A percentile compares a stretch with the other conserved stretches of the same genome.
Evolutionary conservation across 1,140 invertebrate species (phyloP).

Genomic region (Pseudobourletiella spinata): DNA sequence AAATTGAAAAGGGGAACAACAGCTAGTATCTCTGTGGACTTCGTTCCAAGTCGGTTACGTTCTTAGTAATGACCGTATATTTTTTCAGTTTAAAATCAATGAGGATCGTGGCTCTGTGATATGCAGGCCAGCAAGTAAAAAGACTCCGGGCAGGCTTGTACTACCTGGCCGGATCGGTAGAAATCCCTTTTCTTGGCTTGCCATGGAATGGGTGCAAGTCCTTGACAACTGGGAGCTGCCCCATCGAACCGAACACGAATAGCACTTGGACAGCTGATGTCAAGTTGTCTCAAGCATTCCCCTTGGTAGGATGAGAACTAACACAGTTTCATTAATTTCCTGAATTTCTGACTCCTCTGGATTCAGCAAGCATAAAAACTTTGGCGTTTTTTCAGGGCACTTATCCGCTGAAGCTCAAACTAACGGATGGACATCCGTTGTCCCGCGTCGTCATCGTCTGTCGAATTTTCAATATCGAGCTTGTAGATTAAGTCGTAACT

Average conservation of each 20-base stretch:
- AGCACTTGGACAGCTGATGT: not conserved
- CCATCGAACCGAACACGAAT: not conserved
- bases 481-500: not conserved
- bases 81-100: no score
- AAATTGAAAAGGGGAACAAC: not conserved
- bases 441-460: not conserved
- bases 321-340: no score
- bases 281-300: not conserved
- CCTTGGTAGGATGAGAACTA: not conserved
- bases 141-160: not conserved
- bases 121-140: not conserved
- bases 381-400: not conserved
- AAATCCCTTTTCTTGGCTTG: not conserved
- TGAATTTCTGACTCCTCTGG: no score
- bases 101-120: no score
- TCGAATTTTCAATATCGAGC: not conserved
- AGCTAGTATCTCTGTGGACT: not conserved
- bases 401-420: not conserved
- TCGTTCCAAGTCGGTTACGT: not conserved
- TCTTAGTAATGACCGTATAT: no score
- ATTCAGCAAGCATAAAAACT: no score
- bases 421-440: not conserved
- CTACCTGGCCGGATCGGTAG: not conserved
- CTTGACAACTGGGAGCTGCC: not conserved
- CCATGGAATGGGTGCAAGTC: not conserved